Evolutionary conservation across 2,113 vertebrate species (phyloP), one percentile per base, ranked within the genome.

Genomic region (Pipa parva): DNA sequence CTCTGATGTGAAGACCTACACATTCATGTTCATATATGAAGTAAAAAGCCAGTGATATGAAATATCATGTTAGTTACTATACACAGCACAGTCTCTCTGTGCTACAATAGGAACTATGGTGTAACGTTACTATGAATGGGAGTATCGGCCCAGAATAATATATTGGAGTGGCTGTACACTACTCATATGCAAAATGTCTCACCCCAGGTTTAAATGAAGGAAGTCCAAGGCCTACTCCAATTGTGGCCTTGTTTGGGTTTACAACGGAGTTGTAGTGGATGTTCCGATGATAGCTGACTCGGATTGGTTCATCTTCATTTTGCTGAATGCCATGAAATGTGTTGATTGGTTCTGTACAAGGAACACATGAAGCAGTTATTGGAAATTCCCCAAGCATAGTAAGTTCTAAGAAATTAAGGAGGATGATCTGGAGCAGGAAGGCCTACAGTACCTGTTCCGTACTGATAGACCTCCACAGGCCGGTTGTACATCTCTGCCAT

Each of bases 201-300:
- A 95, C 95, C 90, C 95, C 95, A 0, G 94, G 95, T 79, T 95
- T 97, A 87, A 95, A 94, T 76, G 93, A 91, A 1, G 95, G 95
- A 58, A 97, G 87, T 20, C 95, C 95, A 36, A 97, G 89, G 9
- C 95, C 95, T 6, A 97, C 95, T 5, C 95, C 95, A 55, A 97
- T 97, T 2, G 95, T 97, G 71, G 94, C 95, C 79, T 97, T 97
- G 87, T 95, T 97, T 71, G 95, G 94, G 85, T 97, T 97, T 70
- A 97, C 95, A 59, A 97, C 95, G 0, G 94, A 97, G 87, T 97
- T 97, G 88, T 97, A 97, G 88, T 97, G 94, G 80, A 95, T 95
- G 87, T 95, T 97, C 59, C 94, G 88, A 77, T 97, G 95, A 79
- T 97, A 97, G 88, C 94, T 97, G 67, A 97, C 93, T 74, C 95